These are phyloP conservation scores for Chydorus sphaericus DNA, from an alignment of 2,888 invertebrate genomes.

Conservation along the genomic window DNA sequence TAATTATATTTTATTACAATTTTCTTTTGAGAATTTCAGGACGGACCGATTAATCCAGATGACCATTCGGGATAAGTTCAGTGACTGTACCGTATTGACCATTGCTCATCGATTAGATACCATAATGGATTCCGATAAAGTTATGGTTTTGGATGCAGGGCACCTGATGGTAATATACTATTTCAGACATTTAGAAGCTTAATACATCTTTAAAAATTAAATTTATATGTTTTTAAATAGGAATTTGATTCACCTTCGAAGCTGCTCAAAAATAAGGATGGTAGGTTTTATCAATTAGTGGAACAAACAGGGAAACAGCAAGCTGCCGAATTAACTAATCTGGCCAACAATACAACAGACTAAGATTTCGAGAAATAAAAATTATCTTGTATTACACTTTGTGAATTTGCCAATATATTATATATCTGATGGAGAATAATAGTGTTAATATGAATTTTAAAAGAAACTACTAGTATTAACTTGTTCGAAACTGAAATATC, in stretches of 20 bases:
- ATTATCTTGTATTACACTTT: too few relatives aligned
- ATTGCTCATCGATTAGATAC: constrained; percentile 84
- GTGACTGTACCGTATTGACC: constrained; percentile 70
- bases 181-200: too few relatives aligned
- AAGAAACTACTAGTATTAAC: too few relatives aligned
- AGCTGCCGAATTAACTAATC: constrained; percentile 27
- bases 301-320: constrained; percentile 52
- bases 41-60: constrained; percentile 72
- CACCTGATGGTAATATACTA: constrained; percentile 42
- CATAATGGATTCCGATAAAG: constrained; percentile 80
- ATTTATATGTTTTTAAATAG: constrained; percentile 18
- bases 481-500: too few relatives aligned
- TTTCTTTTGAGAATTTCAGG: constrained; percentile 28
- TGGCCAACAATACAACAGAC: too few relatives aligned
- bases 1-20: not conserved
- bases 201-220: not conserved
- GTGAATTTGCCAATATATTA: too few relatives aligned
- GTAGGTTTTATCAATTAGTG: constrained; percentile 48
- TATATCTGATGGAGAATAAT: too few relatives aligned
- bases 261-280: constrained; percentile 41
- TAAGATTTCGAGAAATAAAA: too few relatives aligned
- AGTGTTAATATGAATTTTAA: too few relatives aligned
- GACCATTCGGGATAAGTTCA: constrained; percentile 65
- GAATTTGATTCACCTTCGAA: constrained; percentile 65
- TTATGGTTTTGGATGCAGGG: constrained; percentile 75